Base-by-base conservation (phyloP, 2,888 invertebrate species). In the Limenitis camilla region DNA sequence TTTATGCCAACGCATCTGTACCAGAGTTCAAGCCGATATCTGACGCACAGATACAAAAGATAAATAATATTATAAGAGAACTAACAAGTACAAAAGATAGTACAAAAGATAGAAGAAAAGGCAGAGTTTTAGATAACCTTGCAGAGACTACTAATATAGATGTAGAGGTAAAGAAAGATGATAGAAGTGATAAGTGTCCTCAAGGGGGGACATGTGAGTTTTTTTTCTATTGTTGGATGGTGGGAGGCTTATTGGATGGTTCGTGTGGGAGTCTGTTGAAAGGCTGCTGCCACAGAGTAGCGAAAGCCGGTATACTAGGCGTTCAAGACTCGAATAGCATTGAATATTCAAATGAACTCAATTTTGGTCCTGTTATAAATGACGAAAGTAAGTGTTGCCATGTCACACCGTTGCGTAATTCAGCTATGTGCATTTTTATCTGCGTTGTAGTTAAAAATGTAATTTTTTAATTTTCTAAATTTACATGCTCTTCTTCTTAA, bases 141-240 rank as follows among this genome's bases (percentile, higher is more conserved):
- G 35, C 44, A 9, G 60, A 56, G 43, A 45, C 58, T 45, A 55
- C 61, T 6, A 56, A 54, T 9, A 31, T 59, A 28, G 56, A 63
- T 39, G 65, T 63, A 7, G 58, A 61, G 40, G 48, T 59, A 11
- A 60, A 61, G 51, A 55, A 59, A 32, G 62, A 63, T 33, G 66
- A 72, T 32, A 60, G 83, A 57, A 74, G 78, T 61, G 89, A 89
- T 63, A 86, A 89, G 51, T 93, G 93, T 74, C 82, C 90, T 40
- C 90, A 92, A 68, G 95, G 93, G 55, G 92, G 94, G 51, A 93
- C 92, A 61, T 96, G 96, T 80, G 96, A 96, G 81, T 96, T 96
- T 88, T 96, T 96, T 89, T 90, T 96, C 71, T 92, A 93, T 81
- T 96, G 96, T 86, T 96, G 96, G 96, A 92, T 96, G 90, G 91